These are phyloP conservation scores for Dicrurus megarhynchus DNA, from an alignment of 2,113 vertebrate species.

Conservation along the genomic window DNA sequence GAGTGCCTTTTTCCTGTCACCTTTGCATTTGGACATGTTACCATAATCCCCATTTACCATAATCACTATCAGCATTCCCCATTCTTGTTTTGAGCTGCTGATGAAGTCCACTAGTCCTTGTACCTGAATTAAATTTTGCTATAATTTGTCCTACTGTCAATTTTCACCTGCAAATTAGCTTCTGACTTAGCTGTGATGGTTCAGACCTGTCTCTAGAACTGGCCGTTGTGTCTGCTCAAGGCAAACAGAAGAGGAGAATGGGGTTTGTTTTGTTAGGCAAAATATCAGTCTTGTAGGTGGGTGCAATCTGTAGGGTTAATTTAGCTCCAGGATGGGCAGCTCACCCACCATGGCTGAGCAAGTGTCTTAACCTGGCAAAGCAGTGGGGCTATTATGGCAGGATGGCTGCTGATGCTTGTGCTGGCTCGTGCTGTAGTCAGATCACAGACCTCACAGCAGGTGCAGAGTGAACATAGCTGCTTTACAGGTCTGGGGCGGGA, in stretches of 20 bases:
- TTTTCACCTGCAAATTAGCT: not conserved
- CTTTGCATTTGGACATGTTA: not conserved
- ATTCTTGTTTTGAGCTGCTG: not conserved
- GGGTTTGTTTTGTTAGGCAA: not conserved
- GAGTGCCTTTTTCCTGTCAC: not conserved
- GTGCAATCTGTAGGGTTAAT: not conserved
- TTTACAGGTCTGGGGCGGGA: not conserved
- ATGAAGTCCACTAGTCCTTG: not conserved
- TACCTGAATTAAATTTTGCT: not conserved
- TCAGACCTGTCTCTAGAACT: not conserved
- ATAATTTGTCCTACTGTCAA: not conserved
- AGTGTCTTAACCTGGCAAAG: not conserved
- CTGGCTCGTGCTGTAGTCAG: not conserved
- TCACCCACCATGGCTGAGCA: not conserved
- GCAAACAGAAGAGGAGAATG: not conserved
- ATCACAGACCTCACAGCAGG: not conserved
- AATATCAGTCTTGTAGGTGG: not conserved
- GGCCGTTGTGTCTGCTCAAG: not conserved
- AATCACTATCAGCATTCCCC: not conserved
- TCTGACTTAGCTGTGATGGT: not conserved
- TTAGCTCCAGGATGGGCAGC: not conserved
- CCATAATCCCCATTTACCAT: not conserved
- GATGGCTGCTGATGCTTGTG: not conserved
- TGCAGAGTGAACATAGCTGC: accelerated
- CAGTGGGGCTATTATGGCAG: accelerated